Conservation (phyloP, 1,140 invertebrate genomes). For the Goniozus legneri region DNA sequence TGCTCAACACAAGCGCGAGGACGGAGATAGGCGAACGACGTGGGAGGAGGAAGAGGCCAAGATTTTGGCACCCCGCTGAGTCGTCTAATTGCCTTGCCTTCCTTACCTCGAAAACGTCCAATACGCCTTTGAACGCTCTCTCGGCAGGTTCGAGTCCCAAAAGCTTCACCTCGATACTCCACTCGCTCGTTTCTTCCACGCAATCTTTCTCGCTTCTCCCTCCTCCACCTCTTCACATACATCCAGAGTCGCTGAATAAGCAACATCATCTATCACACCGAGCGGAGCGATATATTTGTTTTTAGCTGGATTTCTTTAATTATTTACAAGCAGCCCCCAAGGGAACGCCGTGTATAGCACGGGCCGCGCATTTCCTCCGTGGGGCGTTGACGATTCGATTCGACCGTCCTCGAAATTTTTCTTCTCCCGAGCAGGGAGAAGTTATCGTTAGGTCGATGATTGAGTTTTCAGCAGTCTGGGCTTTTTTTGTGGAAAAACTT, state of each 20-base stretch:
- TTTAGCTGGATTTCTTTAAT: conserved; percentile 48
- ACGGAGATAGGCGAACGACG: background rate
- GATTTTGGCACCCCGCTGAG: conserved; percentile 51
- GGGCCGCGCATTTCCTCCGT: too few species aligned
- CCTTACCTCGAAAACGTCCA: conserved; percentile 35
- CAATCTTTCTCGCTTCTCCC: conserved; percentile 6
- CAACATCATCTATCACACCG: conserved; percentile 54
- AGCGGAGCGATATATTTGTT: conserved; percentile 54
- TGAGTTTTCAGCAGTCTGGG: conserved; percentile 17
- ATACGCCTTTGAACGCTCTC: conserved; percentile 45
- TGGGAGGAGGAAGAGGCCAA: conserved; percentile 28
- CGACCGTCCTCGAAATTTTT: background rate
- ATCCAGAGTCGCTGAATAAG: conserved; percentile 35
- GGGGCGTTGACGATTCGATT: background rate
- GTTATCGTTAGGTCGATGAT: background rate
- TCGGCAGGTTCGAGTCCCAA: conserved; percentile 30
- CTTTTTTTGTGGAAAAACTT: too few species aligned
- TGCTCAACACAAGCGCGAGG: background rate
- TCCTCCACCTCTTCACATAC: conserved; percentile 16
- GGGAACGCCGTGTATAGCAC: conserved; percentile 17
- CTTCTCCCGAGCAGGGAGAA: background rate
- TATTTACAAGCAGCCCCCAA: conserved; percentile 39
- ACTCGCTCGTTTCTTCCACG: conserved; percentile 19
- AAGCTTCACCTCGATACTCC: conserved; percentile 22
- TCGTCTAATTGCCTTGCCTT: conserved; percentile 50